phyloP scores from a whole-genome alignment of 2,113 vertebrate species.

The Cyprinodon variegatus region DNA sequence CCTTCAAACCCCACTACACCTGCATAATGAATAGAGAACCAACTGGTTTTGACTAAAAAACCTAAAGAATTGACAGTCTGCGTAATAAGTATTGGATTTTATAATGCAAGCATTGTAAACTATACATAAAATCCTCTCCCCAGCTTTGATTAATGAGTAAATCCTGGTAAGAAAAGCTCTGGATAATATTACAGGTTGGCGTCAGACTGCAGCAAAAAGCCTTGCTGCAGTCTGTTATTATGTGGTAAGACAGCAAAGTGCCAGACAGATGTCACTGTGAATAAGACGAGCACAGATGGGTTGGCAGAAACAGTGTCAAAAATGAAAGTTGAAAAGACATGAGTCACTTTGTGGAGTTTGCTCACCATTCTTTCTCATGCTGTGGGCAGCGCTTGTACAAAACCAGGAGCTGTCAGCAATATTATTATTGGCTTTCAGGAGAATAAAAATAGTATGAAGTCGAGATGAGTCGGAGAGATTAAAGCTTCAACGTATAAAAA shows the following conservation, averaged over 20 bases:
- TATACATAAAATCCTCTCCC: conserved; percentile 3
- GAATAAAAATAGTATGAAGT: conserved; percentile 3
- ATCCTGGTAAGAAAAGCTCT: conserved; percentile 29
- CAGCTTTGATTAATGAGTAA: conserved; percentile 21
- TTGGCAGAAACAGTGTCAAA: conserved; percentile 36
- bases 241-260: conserved; percentile 39
- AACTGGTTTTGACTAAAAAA: neutral
- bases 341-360: conserved; percentile 56
- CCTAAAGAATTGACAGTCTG: neutral
- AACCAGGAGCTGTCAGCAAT: conserved; percentile 27
- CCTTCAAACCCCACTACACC: neutral
- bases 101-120: conserved; percentile 2
- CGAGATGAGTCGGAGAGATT: conserved; percentile 8
- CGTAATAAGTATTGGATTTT: neutral
- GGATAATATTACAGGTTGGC: conserved; percentile 37
- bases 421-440: conserved; percentile 13
- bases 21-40: neutral
- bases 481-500: neutral
- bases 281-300: conserved; percentile 49
- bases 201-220: conserved; percentile 36
- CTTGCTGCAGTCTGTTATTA: conserved; percentile 58
- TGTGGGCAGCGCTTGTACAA: conserved; percentile 9
- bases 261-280: conserved; percentile 61
- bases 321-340: conserved; percentile 48
- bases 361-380: conserved; percentile 32